Base-by-base conservation (phyloP, 2,113 vertebrate genomes). In the Corythaeola cristata region DNA sequence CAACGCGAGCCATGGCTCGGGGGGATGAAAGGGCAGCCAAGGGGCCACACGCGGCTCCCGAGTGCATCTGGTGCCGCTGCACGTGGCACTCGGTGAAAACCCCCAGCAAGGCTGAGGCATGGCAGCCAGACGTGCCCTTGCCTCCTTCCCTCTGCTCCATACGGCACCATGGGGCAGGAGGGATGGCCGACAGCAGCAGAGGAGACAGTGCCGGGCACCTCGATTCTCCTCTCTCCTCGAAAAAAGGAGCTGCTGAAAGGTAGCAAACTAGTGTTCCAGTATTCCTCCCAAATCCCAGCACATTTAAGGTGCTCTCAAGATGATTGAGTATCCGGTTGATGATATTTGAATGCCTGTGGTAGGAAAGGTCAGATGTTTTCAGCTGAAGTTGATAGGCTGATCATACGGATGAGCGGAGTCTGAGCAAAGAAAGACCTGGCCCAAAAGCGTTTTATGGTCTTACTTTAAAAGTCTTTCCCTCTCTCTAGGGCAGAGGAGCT, bases 81-180 rank as follows among this genome's bases (percentile, higher is more conserved):
- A 68, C 0, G 0, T 21, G n/a, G 67, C 79, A 12, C 72, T 84
- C 5, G 20, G 69, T 67, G 60, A 72, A 88, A 83, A 72, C 35
- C 52, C 11, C 81, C 63, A 53, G 63, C 0, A 0, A 68, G 63
- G 60, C 27, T 79, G 81, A 91, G 89, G n/a, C 2, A 4, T 4
- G 17, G 60, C 63, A 83, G 90, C 75, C 82, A 88, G 59, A 89
- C 79, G 63, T 82, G 60, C 56, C 24, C 60, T 87, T 14, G 9
- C 30, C 45, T 89, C 60, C 39, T 80, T 78, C 77, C 45, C 60
- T 77, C 58, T 1, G 0, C 62, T 66, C 74, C 22, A 4, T 12
- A 15, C 2, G 1, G 4, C n/a, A 39, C 47, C n/a, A 15, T 2
- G 6, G 68, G 2, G 0, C 45, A 37, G 59, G 44, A 89, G 23